Evolutionary conservation across 2,113 vertebrate genomes (phyloP).

Genomic region (Neoarius graeffei): DNA sequence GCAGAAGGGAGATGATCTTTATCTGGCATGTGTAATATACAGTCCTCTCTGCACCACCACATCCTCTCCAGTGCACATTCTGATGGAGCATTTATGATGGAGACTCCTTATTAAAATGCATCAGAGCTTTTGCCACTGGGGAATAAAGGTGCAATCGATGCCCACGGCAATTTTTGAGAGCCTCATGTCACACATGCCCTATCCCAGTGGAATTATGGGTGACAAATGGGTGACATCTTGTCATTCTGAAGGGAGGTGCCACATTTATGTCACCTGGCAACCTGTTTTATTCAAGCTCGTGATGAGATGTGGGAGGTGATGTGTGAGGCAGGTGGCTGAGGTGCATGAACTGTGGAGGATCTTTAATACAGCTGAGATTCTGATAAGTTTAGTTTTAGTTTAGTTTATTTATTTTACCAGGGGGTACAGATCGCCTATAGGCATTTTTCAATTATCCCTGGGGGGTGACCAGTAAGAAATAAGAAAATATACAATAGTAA

Average conservation of each 20-base stretch:
- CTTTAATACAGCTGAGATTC: background rate
- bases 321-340: slow-evolving; percentile 33
- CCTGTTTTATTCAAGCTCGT: slow-evolving; percentile 33
- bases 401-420: no score
- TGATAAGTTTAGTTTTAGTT: background rate
- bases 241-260: slow-evolving; percentile 55
- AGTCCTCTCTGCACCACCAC: background rate
- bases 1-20: slow-evolving; percentile 12
- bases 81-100: slow-evolving; percentile 5
- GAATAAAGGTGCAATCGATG: slow-evolving; percentile 41
- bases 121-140: slow-evolving; percentile 26
- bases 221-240: slow-evolving; percentile 62
- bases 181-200: slow-evolving; percentile 55
- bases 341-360: slow-evolving; percentile 14
- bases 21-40: slow-evolving; percentile 14
- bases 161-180: slow-evolving; percentile 48
- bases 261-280: slow-evolving; percentile 63
- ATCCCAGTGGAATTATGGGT: slow-evolving; percentile 58
- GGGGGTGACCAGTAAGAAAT: no score
- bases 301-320: slow-evolving; percentile 29
- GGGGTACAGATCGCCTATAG: no score
- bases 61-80: background rate
- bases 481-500: no score
- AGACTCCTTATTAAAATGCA: slow-evolving; percentile 39
- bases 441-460: no score